Percentiles rank a stretch among this genome's conserved stretches.
Conservation (phyloP, 2,113 vertebrate species). For the Laticauda colubrina region DNA sequence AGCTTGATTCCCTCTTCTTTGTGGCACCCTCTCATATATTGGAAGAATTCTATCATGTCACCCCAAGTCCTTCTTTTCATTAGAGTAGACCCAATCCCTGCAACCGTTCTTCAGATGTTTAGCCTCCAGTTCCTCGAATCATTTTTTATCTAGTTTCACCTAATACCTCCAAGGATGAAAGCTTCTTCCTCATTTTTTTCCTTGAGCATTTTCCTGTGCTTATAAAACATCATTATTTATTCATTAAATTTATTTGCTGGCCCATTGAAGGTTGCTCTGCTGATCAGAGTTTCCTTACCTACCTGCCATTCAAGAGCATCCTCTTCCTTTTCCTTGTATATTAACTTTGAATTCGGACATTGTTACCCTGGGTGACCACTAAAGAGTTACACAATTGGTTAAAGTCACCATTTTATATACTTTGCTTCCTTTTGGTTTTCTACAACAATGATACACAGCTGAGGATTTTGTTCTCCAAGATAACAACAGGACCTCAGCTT, state of each 20-base stretch:
- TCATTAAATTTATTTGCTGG: too few species aligned
- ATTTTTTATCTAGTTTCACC: too few species aligned
- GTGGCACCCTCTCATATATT: too few species aligned
- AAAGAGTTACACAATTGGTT: background rate
- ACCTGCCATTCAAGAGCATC: background rate
- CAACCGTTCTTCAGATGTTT: too few species aligned
- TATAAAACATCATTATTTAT: background rate
- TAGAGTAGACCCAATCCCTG: too few species aligned
- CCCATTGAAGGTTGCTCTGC: background rate
- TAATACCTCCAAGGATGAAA: background rate
- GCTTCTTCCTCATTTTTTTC: background rate
- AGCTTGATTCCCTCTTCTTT: too few species aligned
- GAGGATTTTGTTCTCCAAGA: background rate
- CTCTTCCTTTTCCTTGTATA: background rate
- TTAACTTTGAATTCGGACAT: background rate
- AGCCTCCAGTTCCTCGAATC: too few species aligned
- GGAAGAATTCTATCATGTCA: too few species aligned
- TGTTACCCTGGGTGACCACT: background rate
- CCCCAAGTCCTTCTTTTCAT: too few species aligned
- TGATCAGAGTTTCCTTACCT: too few species aligned
- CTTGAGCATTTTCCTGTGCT: background rate
- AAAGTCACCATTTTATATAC: constrained; percentile 20
- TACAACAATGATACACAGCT: background rate
- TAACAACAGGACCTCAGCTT: constrained; percentile 14
- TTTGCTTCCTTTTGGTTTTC: constrained; percentile 29